A percentile compares a stretch with the other conserved stretches of the same genome.
Conservation (phyloP, 2,113 vertebrate species). For the Nycticryphes semicollaris region DNA sequence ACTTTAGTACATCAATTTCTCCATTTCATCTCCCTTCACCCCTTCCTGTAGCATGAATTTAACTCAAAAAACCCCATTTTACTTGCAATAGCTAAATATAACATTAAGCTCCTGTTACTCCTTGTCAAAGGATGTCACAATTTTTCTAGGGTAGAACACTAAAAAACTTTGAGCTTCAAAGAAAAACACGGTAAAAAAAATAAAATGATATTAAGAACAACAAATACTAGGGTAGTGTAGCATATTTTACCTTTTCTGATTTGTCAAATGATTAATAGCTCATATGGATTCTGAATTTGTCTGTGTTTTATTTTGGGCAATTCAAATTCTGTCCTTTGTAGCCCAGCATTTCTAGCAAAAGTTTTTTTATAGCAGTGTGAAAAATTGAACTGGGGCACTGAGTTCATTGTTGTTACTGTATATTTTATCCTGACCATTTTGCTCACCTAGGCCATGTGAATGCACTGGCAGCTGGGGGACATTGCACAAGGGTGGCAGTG, state of each 20-base stretch:
- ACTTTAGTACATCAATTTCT: not conserved
- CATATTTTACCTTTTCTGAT: not conserved
- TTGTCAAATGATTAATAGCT: not conserved
- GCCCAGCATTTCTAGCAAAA: not conserved
- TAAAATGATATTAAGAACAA: not conserved
- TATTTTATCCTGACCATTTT: not conserved
- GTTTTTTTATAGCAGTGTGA: not conserved
- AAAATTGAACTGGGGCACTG: not conserved
- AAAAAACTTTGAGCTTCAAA: not conserved
- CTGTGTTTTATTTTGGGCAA: not conserved
- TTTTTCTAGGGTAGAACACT: not conserved
- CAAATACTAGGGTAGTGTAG: not conserved
- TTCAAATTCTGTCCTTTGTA: not conserved
- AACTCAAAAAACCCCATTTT: not conserved
- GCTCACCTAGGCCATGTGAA: not conserved
- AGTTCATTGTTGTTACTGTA: not conserved
- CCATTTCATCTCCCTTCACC: not conserved
- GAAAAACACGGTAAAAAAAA: not conserved
- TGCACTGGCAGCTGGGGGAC: not conserved
- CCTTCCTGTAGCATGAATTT: not conserved
- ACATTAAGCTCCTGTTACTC: not conserved
- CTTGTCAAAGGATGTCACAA: not conserved
- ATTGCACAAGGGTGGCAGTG: not conserved
- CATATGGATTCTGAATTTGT: not conserved
- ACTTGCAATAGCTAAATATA: not conserved